Base-by-base conservation (phyloP, 2,797 vertebrate species). In the Karalla daura region DNA sequence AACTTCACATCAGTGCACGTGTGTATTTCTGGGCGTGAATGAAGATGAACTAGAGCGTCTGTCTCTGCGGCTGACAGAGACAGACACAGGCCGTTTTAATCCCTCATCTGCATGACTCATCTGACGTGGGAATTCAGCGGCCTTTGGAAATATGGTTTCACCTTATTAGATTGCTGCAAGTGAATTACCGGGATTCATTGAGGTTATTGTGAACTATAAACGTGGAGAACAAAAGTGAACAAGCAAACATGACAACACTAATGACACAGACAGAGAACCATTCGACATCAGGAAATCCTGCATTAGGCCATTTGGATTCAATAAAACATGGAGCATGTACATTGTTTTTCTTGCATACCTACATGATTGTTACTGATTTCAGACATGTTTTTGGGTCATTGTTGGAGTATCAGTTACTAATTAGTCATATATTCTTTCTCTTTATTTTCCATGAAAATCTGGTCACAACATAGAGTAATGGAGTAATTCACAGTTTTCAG, bases 41-140 rank as follows among this genome's bases (percentile, higher is more conserved):
- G 10, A n/a, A n/a, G n/a, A n/a, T n/a, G n/a, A n/a, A n/a, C n/a
- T n/a, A n/a, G n/a, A 4, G 43, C 67, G 7, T 65, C 14, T 65
- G 28, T 50, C 5, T 58, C 17, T 63, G 56, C 53, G 36, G 28
- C 44, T 62, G 52, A 68, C 13, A 39, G 45, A 63, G 35, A 59
- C 27, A 32, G 47, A 81, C 52, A 53, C 24, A 56, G 58, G 12
- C 37, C 41, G 55, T 63, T 25, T 36, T 67, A 54, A 73, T 77
- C 50, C 70, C 35, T 24, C 17, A 35, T 23, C 65, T 44, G 47
- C 28, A 60, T 85, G 76, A 87, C 62, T 85, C 76, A 80, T 84
- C 66, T 80, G 66, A 81, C 82, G 84, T 81, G 84, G 84, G 86
- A 87, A 89, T 87, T 81, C 70, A 81, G 41, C 52, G 67, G 83